phyloP scores from a whole-genome alignment of 2,888 invertebrate species.

The Cheilosia impressa region DNA sequence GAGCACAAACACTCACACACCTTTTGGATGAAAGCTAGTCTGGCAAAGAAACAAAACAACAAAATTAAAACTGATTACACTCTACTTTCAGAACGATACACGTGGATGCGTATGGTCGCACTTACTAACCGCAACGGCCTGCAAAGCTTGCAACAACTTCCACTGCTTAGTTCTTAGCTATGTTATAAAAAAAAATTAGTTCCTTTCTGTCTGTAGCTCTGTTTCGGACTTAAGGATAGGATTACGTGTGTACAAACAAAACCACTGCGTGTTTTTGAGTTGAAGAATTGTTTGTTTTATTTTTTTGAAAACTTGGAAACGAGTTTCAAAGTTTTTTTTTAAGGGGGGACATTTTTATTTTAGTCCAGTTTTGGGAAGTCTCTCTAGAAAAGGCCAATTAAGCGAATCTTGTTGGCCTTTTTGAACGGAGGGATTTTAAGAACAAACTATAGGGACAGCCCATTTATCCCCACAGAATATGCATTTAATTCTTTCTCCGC shows the following conservation, averaged over 20 bases:
- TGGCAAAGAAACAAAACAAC: constrained; percentile 30
- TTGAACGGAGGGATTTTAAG: constrained; percentile 35
- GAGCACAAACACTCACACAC: constrained; percentile 28
- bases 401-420: constrained; percentile 64
- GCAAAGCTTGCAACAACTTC: constrained; percentile 72
- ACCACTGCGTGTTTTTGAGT: constrained; percentile 10
- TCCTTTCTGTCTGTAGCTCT: constrained; percentile 68
- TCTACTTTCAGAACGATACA: constrained; percentile 82
- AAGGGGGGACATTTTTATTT: not conserved
- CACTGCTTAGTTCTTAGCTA: constrained; percentile 72
- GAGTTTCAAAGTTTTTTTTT: not conserved
- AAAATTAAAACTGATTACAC: constrained; percentile 67
- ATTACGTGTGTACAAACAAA: constrained; percentile 12
- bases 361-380: not conserved
- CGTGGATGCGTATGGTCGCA: constrained; percentile 82
- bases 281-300: constrained; percentile 10
- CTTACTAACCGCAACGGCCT: constrained; percentile 77
- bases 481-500: constrained; percentile 59
- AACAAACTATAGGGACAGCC: not conserved
- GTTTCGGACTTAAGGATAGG: constrained; percentile 53
- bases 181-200: constrained; percentile 22
- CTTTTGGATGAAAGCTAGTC: constrained; percentile 55
- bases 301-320: constrained; percentile 1
- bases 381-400: constrained; percentile 67
- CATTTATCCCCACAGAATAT: constrained; percentile 16